Base-by-base conservation (phyloP, 1,140 invertebrate species). In the Orchesella cincta region DNA sequence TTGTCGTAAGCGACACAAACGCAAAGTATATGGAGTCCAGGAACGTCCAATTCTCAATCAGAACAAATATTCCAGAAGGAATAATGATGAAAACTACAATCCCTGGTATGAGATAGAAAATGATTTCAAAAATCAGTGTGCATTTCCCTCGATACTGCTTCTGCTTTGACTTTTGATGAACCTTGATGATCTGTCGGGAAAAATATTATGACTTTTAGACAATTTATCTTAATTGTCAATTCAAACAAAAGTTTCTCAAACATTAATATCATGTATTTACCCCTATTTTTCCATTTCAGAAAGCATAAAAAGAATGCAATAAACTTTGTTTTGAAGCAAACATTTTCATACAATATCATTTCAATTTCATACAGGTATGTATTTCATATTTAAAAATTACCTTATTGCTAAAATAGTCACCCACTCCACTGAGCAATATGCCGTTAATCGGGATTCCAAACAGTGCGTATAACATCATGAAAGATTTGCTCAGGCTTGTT, bases 381-480 rank as follows among this genome's bases (percentile, higher is more conserved):
- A n/a, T n/a, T n/a, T n/a, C 39, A 46, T 8, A 46, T 46, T 8
- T 8, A 46, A 8, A 16, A 26, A 62, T 62, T 87, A 90, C 92
- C 87, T 87, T 90, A 80, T 88, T 86, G n/a, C 91, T 91, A 83
- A 94, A 95, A 83, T 91, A 94, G 82, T 93, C 92, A 71, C 92
- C 93, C 8, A 95, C 84, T 52, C 91, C 91, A 0, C 92, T 89
- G 26, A 95, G 88, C 14, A 95, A 87, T 72, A 97, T 94, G 85
- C 93, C 94, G 83, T 95, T 95, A 83, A 98, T 91, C 0, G 97
- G 97, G 78, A 98, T 97, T n/a, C 97, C 96, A 76, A 98, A 90
- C 23, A 98, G 86, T 0, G 92, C 94, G 84, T 98, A 98, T 76
- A 95, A 90, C 82, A 98, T 97, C 88, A 96, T 96, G 46, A 97